Evolutionary conservation across 2,888 invertebrate genomes (phyloP), one percentile per base, ranked within the genome.

Genomic region (Timandra comae): DNA sequence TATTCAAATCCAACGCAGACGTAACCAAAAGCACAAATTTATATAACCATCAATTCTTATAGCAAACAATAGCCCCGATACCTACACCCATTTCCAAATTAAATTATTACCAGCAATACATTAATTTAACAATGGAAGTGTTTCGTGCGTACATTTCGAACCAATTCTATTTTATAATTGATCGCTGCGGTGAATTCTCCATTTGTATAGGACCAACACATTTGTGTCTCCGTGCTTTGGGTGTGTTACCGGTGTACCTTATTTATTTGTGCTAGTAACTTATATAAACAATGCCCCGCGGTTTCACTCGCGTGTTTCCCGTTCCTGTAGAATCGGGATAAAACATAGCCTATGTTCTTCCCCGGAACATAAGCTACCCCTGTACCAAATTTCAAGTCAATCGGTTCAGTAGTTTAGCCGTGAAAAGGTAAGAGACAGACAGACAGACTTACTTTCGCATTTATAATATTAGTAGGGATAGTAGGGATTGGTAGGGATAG

Each of bases 91-190:
- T 33, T 33, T n/a, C n/a, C 33, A 40, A 62, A 66, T 67, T 63
- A 68, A 71, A 63, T 70, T 59, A 72, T 69, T 52, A 52, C 54
- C 27, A 38, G 53, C 52, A 56, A 65, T 71, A 68, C 57, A 62
- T 66, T 63, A 65, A 44, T 16, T 43, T 53, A 54, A 67, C 66
- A 63, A 63, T 60, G 57, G 59, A 48, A 47, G 41, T 43, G 50
- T 49, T 55, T 43, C 54, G 59, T 59, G 52, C 56, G 56, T 52
- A 53, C 50, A 46, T 49, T 52, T 54, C 49, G 48, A 65, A 63
- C 65, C 74, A 68, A 72, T 76, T 77, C 65, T 62, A 60, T 73
- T 77, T 76, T 77, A 78, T 81, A 84, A 84, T 80, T 81, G 78
- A 80, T 82, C 59, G 69, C 51, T 62, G 80, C 59, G 84, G 84